Conservation (phyloP, 2,113 vertebrate species). For the Artemisiospiza belli region DNA sequence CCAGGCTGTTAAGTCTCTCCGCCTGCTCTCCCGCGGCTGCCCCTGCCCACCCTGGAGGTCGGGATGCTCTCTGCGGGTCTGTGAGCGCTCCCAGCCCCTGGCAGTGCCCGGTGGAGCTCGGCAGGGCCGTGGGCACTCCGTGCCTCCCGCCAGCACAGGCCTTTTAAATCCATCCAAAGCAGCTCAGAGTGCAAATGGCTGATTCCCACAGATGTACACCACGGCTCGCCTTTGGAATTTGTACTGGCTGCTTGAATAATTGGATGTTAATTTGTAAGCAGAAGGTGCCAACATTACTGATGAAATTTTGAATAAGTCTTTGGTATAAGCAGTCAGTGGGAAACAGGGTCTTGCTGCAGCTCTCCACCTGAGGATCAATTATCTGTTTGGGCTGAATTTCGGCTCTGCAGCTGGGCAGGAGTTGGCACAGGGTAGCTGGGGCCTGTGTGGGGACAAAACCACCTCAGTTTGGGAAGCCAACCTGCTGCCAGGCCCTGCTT, state of each 20-base stretch:
- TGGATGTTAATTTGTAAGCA: background rate
- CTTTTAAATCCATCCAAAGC: background rate
- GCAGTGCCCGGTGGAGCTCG: accelerated
- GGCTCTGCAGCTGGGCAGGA: background rate
- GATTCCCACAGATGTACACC: background rate
- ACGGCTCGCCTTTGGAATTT: background rate
- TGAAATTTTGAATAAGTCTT: background rate
- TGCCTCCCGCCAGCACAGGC: background rate
- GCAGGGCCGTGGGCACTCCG: accelerated
- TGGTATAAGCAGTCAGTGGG: background rate
- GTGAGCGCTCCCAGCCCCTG: background rate
- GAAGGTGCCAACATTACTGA: background rate
- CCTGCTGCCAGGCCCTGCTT: background rate
- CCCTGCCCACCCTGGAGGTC: background rate
- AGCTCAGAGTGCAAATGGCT: background rate
- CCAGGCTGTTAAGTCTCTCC: background rate
- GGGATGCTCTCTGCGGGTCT: too few relatives aligned
- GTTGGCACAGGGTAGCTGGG: background rate
- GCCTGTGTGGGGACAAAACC: background rate
- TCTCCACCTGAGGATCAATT: background rate
- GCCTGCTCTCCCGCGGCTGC: accelerated
- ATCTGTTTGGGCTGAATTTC: background rate
- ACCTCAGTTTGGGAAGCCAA: accelerated
- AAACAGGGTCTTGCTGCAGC: background rate
- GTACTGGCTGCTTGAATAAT: background rate